These are phyloP conservation scores for Microchirus variegatus DNA, from an alignment of 2,797 vertebrate genomes.

Conservation along the genomic window DNA sequence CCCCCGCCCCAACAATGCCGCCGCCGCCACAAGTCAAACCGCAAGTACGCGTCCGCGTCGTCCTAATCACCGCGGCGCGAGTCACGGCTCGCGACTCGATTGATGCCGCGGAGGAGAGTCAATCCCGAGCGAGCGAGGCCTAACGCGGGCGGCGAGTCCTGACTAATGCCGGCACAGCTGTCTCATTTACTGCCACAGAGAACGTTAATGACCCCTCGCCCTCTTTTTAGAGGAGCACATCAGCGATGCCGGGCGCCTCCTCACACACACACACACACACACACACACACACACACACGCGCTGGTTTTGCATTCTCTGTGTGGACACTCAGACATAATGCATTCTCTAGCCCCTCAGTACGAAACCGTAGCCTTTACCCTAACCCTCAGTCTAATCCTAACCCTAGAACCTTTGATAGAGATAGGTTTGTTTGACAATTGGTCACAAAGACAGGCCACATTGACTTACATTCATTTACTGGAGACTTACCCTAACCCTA, in stretches of 20 bases:
- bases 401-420: no score
- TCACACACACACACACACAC: conserved; percentile 4
- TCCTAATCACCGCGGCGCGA: conserved; percentile 4
- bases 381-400: no score
- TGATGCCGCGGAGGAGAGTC: conserved; percentile 56
- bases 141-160: conserved; percentile 19
- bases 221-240: conserved; percentile 14
- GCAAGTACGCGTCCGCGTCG: not conserved
- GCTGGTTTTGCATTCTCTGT: no score
- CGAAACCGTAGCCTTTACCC: no score
- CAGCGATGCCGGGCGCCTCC: not conserved
- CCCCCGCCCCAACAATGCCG: conserved; percentile 4
- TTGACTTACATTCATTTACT: no score
- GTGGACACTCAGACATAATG: no score
- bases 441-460: no score
- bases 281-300: not conserved
- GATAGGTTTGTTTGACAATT: no score
- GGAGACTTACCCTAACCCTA: no score
- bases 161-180: conserved; percentile 56
- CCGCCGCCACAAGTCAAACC: conserved; percentile 5
- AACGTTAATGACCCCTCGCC: conserved; percentile 22
- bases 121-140: conserved; percentile 33
- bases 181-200: conserved; percentile 39
- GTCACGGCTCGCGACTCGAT: conserved; percentile 61
- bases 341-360: no score